Percentiles rank a stretch among this genome's conserved stretches.
Evolutionary conservation across 1,140 invertebrate species (phyloP).

Genomic region (Tetramorium simillimum): DNA sequence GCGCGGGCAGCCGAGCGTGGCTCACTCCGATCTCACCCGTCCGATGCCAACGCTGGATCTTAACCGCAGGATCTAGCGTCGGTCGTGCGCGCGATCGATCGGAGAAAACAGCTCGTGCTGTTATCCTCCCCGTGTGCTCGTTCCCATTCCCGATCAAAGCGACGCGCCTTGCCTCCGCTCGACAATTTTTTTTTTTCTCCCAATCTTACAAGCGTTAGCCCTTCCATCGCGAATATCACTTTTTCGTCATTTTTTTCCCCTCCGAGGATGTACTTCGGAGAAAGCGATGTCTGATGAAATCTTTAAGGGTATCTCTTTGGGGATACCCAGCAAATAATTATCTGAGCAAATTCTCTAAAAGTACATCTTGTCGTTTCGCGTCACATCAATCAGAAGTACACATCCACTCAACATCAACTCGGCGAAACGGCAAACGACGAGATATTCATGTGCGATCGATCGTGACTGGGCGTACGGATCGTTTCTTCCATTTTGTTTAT

Average conservation of each 20-base stretch:
- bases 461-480: conserved; percentile 7
- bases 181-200: neutral
- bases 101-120: conserved; percentile 14
- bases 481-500: neutral
- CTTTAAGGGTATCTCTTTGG: neutral
- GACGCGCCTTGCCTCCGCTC: neutral
- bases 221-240: neutral
- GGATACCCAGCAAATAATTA: neutral
- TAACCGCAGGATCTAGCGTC: conserved; percentile 45
- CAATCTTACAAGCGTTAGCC: neutral
- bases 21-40: neutral
- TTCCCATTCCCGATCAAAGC: conserved; percentile 19
- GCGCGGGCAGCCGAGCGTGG: conserved; percentile 40
- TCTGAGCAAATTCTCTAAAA: conserved; percentile 26
- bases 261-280: neutral
- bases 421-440: neutral
- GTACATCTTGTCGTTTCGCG: neutral
- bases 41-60: conserved; percentile 24
- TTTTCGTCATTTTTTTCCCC: neutral
- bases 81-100: conserved; percentile 32
- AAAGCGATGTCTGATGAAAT: neutral
- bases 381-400: neutral
- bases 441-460: neutral
- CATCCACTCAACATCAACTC: neutral
- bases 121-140: conserved; percentile 11